Percentiles rank a stretch among this genome's conserved stretches.
Conservation (phyloP, 1,140 invertebrate species). For the Drosophila erecta region DNA sequence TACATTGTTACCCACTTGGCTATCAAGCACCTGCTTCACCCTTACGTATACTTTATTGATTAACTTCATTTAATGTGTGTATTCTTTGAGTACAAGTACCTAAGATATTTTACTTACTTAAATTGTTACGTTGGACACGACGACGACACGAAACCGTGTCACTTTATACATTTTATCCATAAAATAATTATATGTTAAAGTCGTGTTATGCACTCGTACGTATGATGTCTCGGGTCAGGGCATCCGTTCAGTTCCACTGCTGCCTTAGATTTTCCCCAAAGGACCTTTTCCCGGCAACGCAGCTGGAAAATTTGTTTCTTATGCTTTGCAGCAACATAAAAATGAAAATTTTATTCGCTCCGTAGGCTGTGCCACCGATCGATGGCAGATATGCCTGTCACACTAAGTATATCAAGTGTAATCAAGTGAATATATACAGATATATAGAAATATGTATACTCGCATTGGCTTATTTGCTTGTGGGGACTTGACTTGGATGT, state of each 20-base stretch:
- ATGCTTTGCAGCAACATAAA: conserved; percentile 37
- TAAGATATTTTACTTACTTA: neutral
- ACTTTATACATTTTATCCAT: neutral
- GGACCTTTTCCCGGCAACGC: conserved; percentile 8
- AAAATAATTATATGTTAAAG: conserved; percentile 8
- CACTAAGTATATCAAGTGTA: conserved; percentile 55
- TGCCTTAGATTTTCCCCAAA: neutral
- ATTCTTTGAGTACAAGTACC: too few species aligned
- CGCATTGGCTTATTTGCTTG: conserved; percentile 13
- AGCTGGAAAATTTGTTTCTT: conserved; percentile 29
- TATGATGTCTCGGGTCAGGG: conserved; percentile 11
- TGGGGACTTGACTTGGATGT: conserved; percentile 34
- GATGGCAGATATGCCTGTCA: conserved; percentile 42
- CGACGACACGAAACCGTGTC: neutral
- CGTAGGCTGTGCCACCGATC: conserved; percentile 44
- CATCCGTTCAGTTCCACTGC: neutral
- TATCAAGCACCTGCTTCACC: too few species aligned
- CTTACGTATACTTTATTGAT: too few species aligned
- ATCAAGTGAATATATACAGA: conserved; percentile 43
- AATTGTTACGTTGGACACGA: neutral
- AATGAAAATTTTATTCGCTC: conserved; percentile 53
- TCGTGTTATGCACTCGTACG: neutral
- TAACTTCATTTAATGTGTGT: too few species aligned
- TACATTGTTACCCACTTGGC: neutral
- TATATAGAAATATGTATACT: neutral